phyloP scores from a whole-genome alignment of 2,888 invertebrate species.

The Parnassius smintheus region DNA sequence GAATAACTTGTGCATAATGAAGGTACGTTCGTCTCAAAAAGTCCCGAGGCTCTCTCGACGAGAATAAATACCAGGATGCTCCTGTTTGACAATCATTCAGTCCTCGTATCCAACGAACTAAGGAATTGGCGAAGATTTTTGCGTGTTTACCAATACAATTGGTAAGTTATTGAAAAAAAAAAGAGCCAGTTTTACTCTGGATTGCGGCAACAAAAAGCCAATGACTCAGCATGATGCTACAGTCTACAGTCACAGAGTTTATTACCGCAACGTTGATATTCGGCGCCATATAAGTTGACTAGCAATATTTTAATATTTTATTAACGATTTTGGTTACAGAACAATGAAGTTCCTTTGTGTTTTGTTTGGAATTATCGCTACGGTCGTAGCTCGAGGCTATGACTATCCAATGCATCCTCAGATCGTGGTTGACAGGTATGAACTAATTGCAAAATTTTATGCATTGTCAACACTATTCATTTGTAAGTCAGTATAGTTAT shows the following conservation, averaged over 20 bases:
- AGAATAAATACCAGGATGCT: not conserved
- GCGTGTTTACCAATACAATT: not conserved
- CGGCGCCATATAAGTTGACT: no score
- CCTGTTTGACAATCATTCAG: not conserved
- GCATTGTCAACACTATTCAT: no score
- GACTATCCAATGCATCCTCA: conserved; percentile 2
- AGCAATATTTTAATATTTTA: no score
- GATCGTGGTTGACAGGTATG: not conserved
- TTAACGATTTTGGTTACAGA: conserved; percentile 1
- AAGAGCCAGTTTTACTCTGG: no score
- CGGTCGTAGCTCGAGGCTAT: not conserved
- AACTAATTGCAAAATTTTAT: not conserved
- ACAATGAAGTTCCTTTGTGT: conserved; percentile 9
- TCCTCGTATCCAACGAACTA: not conserved
- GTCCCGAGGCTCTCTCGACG: not conserved
- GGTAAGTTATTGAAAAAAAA: no score
- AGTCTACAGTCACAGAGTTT: no score
- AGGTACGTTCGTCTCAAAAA: not conserved
- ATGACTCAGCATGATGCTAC: no score
- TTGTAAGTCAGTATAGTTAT: no score
- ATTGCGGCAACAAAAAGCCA: no score
- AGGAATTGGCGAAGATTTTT: not conserved
- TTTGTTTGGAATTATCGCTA: conserved; percentile 3
- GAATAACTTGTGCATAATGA: not conserved
- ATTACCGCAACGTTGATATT: no score